Conservation (phyloP, 2,113 vertebrate species). For the Isichthys henryi region DNA sequence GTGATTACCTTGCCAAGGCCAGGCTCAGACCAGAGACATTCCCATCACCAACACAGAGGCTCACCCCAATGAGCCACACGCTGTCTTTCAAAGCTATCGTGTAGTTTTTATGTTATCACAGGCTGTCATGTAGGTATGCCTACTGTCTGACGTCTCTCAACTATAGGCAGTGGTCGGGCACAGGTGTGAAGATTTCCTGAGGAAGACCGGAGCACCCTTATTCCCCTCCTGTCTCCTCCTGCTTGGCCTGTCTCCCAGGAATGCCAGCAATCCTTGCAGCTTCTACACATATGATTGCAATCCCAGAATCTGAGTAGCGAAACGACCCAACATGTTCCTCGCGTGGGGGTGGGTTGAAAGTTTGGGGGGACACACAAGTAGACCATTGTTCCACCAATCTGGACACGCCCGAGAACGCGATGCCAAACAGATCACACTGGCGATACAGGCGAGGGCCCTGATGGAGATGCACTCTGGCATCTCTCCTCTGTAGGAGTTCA, state of each 20-base stretch:
- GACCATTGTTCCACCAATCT: slow-evolving; percentile 41
- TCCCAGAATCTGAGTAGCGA: slow-evolving; percentile 47
- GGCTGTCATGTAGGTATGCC: neutral
- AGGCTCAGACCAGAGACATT: neutral
- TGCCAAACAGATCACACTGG: slow-evolving; percentile 39
- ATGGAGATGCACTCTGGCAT: neutral
- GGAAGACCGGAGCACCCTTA: neutral
- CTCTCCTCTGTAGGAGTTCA: neutral
- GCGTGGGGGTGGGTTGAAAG: slow-evolving; percentile 6
- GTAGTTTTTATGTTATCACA: neutral
- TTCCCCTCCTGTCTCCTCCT: neutral
- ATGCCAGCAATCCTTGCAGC: slow-evolving; percentile 31
- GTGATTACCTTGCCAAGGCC: neutral
- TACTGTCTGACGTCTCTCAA: neutral
- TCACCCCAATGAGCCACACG: neutral
- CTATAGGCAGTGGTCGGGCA: neutral
- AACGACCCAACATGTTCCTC: slow-evolving; percentile 33
- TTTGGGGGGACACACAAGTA: slow-evolving; percentile 38
- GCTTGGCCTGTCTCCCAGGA: slow-evolving; percentile 5
- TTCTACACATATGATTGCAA: slow-evolving; percentile 50
- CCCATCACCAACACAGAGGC: neutral
- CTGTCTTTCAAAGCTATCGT: neutral
- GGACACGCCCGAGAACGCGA: slow-evolving; percentile 45
- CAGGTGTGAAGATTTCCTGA: neutral
- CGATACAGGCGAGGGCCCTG: slow-evolving; percentile 35